phyloP scores from a whole-genome alignment of 2,888 invertebrate species.

The Dusona sp. region DNA sequence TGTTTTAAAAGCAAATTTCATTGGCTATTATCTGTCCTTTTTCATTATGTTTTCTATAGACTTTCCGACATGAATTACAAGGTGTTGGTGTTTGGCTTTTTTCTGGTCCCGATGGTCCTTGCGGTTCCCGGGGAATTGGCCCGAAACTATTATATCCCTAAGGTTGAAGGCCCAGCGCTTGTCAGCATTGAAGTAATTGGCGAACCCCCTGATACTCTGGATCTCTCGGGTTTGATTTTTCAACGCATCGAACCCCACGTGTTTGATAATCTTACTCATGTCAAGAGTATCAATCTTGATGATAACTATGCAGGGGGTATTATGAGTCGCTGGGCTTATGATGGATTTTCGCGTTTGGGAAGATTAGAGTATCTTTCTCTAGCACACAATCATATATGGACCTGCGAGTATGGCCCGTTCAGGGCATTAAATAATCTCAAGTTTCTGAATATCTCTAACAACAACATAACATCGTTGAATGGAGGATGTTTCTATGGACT shows the following conservation, averaged over 20 bases:
- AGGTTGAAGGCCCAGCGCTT: constrained; percentile 65
- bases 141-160: constrained; percentile 53
- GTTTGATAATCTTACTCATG: constrained; percentile 70
- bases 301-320: constrained; percentile 70
- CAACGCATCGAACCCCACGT: constrained; percentile 67
- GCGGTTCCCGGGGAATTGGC: constrained; percentile 6
- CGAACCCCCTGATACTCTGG: constrained; percentile 44
- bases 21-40: no score
- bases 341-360: constrained; percentile 76
- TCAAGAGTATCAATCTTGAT: constrained; percentile 70
- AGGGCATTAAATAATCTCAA: constrained; percentile 74
- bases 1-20: no score
- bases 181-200: constrained; percentile 55
- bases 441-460: constrained; percentile 74
- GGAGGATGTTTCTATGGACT: constrained; percentile 74
- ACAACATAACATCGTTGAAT: constrained; percentile 70
- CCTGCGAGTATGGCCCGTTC: constrained; percentile 53
- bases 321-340: constrained; percentile 68
- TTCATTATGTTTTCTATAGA: no score
- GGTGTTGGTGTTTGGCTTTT: constrained; percentile 16
- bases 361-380: constrained; percentile 71
- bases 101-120: not conserved
- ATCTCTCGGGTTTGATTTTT: constrained; percentile 71
- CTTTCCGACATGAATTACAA: not conserved
- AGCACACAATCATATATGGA: constrained; percentile 56